These are phyloP conservation scores for Drosophila mayaguana DNA, from an alignment of 2,888 invertebrate species.

Conservation along the genomic window DNA sequence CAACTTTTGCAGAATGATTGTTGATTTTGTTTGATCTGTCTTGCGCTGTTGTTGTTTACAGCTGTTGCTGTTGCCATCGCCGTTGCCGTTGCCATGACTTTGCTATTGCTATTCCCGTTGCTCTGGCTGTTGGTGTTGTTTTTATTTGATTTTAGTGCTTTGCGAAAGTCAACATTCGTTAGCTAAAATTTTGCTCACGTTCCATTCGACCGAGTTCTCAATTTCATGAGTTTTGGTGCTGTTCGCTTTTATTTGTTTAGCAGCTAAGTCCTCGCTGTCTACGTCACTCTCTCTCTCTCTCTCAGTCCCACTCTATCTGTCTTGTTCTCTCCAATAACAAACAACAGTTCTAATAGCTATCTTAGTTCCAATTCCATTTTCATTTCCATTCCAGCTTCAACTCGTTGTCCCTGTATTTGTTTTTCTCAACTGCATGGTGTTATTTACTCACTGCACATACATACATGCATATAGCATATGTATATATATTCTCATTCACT, in stretches of 20 bases:
- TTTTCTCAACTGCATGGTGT: conserved; percentile 40
- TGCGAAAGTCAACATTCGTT: conserved; percentile 78
- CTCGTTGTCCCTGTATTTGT: conserved; percentile 26
- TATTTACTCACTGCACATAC: conserved; percentile 19
- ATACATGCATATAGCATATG: conserved; percentile 2
- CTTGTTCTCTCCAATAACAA: background rate
- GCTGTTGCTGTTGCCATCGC: conserved; percentile 37
- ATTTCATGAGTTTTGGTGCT: conserved; percentile 63
- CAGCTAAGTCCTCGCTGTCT: conserved; percentile 38
- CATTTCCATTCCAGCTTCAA: conserved; percentile 1
- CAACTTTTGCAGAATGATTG: conserved; percentile 51
- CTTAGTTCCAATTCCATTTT: conserved; percentile 12
- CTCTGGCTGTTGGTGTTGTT: conserved; percentile 47
- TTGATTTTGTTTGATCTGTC: conserved; percentile 58
- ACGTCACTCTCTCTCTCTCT: background rate
- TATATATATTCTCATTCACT: conserved; percentile 14
- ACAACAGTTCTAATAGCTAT: conserved; percentile 1
- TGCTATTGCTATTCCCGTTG: conserved; percentile 38
- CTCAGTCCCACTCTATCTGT: background rate
- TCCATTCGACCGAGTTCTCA: conserved; percentile 65
- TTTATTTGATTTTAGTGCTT: conserved; percentile 77
- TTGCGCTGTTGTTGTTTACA: conserved; percentile 43
- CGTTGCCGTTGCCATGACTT: conserved; percentile 35
- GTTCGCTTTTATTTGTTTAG: conserved; percentile 55
- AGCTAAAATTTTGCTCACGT: conserved; percentile 76